These are phyloP conservation scores for Dreissena rostriformis DNA, from an alignment of 1,140 invertebrate genomes.

Conservation along the genomic window DNA sequence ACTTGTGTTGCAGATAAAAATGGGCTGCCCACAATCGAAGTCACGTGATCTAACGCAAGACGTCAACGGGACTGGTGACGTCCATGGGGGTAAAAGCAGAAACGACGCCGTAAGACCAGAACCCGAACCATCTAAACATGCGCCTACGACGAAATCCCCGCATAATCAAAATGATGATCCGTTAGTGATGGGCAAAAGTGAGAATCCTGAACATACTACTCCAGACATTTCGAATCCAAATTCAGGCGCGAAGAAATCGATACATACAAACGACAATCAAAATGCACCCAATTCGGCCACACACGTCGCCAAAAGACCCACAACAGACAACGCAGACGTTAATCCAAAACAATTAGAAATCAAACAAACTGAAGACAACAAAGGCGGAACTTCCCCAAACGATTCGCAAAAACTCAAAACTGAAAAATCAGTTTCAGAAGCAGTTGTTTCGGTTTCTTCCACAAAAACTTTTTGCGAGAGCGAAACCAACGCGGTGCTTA, in stretches of 20 bases:
- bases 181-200: slow-evolving; percentile 1
- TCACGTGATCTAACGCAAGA: slow-evolving; percentile 12
- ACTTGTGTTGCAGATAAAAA: neutral
- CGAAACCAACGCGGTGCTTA: too few relatives aligned
- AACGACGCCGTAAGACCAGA: slow-evolving; percentile 9
- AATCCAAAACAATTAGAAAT: neutral
- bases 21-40: slow-evolving; percentile 51
- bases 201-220: slow-evolving; percentile 3
- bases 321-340: neutral
- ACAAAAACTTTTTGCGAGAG: too few relatives aligned
- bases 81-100: neutral
- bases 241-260: neutral
- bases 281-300: neutral
- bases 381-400: too few relatives aligned
- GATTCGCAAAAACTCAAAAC: too few relatives aligned
- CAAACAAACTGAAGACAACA: too few relatives aligned
- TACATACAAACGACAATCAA: neutral
- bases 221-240: slow-evolving; percentile 9
- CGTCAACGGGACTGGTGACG: slow-evolving; percentile 1
- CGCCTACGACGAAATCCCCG: slow-evolving; percentile 13
- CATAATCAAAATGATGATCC: slow-evolving; percentile 31
- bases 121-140: neutral
- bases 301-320: neutral
- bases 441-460: too few relatives aligned
- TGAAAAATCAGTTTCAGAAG: too few relatives aligned